Percentiles rank a stretch among this genome's conserved stretches.
Evolutionary conservation across 2,888 invertebrate species (phyloP).

Genomic region (Pterobdella sp.): DNA sequence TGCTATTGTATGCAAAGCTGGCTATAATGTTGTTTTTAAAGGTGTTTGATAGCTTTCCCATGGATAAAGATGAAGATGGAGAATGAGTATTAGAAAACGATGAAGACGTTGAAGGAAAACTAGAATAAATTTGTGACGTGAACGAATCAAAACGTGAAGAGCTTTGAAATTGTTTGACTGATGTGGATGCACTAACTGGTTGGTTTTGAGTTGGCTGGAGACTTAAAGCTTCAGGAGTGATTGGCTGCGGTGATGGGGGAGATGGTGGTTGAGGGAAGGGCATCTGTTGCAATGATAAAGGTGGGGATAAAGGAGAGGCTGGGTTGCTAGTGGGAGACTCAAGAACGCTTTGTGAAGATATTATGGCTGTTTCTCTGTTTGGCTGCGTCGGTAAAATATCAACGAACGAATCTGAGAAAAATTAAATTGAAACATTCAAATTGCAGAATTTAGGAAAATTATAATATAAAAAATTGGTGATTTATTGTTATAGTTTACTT

Average conservation of each 20-base stretch:
- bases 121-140: neutral
- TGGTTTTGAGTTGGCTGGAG: neutral
- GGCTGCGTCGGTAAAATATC: neutral
- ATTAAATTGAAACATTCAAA: too few relatives aligned
- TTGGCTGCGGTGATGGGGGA: neutral
- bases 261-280: neutral
- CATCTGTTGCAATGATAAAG: neutral
- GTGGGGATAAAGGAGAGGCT: neutral
- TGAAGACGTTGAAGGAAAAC: neutral
- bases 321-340: conserved; percentile 2
- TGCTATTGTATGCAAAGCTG: neutral
- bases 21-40: neutral
- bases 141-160: neutral
- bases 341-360: conserved; percentile 5
- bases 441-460: too few relatives aligned
- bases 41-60: neutral
- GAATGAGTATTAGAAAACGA: neutral
- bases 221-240: neutral
- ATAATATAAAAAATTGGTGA: neutral
- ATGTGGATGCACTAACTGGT: neutral
- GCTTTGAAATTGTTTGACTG: neutral
- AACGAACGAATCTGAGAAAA: neutral
- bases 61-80: conserved; percentile 1
- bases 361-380: neutral
- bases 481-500: too few relatives aligned